Evolutionary conservation across 2,888 invertebrate species (phyloP).

Genomic region (Stenodera caucasica): DNA sequence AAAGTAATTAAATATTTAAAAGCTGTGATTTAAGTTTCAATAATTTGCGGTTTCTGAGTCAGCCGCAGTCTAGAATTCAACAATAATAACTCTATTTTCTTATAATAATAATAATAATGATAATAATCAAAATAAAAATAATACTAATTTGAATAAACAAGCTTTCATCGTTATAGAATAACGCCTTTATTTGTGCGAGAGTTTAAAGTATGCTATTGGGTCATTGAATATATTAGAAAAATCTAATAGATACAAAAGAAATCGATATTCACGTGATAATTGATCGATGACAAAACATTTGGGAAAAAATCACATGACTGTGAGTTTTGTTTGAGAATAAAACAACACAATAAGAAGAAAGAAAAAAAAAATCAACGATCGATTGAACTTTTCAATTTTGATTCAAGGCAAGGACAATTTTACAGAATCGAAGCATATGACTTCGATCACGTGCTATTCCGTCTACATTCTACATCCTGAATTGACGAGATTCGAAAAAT

Average conservation of each 20-base stretch:
- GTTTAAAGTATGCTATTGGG: conserved; percentile 6
- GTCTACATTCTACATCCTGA: conserved; percentile 1
- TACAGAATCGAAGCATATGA: neutral
- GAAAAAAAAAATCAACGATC: too few relatives aligned
- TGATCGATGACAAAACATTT: neutral
- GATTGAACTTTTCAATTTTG: neutral
- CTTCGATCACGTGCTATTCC: neutral
- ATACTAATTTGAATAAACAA: neutral
- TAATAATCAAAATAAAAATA: too few relatives aligned
- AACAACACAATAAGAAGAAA: too few relatives aligned
- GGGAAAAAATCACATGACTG: neutral
- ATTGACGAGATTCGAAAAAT: neutral
- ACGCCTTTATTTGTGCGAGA: too few relatives aligned
- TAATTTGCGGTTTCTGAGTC: too few relatives aligned
- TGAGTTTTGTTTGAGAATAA: too few relatives aligned
- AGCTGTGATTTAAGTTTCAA: too few relatives aligned
- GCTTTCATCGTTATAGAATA: neutral
- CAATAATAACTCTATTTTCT: too few relatives aligned
- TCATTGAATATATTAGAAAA: neutral
- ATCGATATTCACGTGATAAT: neutral
- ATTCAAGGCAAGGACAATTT: neutral
- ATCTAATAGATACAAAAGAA: neutral
- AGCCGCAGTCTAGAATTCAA: too few relatives aligned
- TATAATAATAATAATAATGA: too few relatives aligned
- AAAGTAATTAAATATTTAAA: too few relatives aligned